A percentile compares a stretch with the other conserved stretches of the same genome.
Evolutionary conservation across 2,113 vertebrate genomes (phyloP).

Genomic region (Hippocampus comes): DNA sequence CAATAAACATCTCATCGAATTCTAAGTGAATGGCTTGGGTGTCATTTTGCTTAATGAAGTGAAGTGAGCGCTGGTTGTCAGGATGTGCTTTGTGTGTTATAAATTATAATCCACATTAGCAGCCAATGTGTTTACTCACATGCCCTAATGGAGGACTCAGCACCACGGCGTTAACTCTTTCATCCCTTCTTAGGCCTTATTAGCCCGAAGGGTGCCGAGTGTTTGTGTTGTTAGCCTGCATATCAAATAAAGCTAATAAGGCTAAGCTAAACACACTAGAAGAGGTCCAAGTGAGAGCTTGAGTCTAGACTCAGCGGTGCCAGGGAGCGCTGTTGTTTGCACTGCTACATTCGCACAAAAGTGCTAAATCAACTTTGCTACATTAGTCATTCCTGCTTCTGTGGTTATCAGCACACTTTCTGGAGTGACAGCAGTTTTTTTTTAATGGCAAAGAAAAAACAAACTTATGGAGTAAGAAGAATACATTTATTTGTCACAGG

Average conservation of each 20-base stretch:
- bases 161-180: conserved; percentile 56
- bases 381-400: background rate
- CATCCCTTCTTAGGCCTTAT: conserved; percentile 49
- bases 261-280: background rate
- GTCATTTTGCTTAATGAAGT: background rate
- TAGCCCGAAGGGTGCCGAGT: conserved; percentile 57
- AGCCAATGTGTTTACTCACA: conserved; percentile 62
- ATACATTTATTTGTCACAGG: too few relatives aligned
- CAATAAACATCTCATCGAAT: background rate
- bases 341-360: conserved; percentile 48
- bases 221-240: conserved; percentile 49
- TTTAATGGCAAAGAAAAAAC: too few relatives aligned
- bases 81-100: conserved; percentile 3
- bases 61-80: background rate
- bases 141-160: conserved; percentile 70
- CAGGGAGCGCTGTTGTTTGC: conserved; percentile 53
- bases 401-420: background rate
- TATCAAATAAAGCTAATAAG: conserved; percentile 61
- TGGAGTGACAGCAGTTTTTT: background rate
- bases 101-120: conserved; percentile 54
- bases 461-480: background rate
- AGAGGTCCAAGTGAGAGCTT: conserved; percentile 47
- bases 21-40: background rate
- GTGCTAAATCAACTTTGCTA: conserved; percentile 42
- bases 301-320: conserved; percentile 71